Evolutionary conservation across 1,140 invertebrate genomes (phyloP), one percentile per base, ranked within the genome.

Genomic region (Polypedilum pembai): DNA sequence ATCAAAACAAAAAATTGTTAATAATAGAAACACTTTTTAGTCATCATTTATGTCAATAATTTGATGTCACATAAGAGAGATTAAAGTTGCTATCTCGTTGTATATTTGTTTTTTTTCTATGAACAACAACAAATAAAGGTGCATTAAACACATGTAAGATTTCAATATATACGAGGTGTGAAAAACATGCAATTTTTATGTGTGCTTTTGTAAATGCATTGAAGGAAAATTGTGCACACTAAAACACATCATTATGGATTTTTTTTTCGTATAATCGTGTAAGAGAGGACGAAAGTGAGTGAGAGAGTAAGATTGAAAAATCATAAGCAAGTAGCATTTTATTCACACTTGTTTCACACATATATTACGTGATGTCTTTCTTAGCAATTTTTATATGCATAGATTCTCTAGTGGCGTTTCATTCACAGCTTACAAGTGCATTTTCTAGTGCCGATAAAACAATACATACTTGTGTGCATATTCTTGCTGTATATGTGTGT

Each of bases 301-400:
- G 40, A 10, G 10, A 56, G 12, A 56, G n/a, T 12, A 56, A 56
- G 12, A 56, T 15, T 12, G 3, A 5, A 33, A 33, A 33, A 33
- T 33, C 24, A 33, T 33, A 56, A 1, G 10, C 45, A n/a, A 56
- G 45, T 56, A 69, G 20, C 65, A 7, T 69, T 69, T 69, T 18
- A 18, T 69, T 69, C 65, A 69, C 65, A 69, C 65, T 69, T 69
- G 8, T 69, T 69, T 20, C 65, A 20, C 65, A 21, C 17, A 69
- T 69, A 20, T 4, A 69, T 69, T 69, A 69, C 8, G n/a, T 56
- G 12, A 12, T 45, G 24, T 15, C 41, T 12, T 45, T 45, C 8
- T 15, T 45, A 45, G 41, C 41, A 45, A 15, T 45, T 45, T 45
- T 45, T 45, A 12, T n/a, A n/a, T n/a, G 7, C 45, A 56, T 33